Percentiles rank a stretch among this genome's conserved stretches.
These are phyloP conservation scores for Drosophila vallismaia DNA, from an alignment of 2,888 invertebrate species.

Conservation along the genomic window DNA sequence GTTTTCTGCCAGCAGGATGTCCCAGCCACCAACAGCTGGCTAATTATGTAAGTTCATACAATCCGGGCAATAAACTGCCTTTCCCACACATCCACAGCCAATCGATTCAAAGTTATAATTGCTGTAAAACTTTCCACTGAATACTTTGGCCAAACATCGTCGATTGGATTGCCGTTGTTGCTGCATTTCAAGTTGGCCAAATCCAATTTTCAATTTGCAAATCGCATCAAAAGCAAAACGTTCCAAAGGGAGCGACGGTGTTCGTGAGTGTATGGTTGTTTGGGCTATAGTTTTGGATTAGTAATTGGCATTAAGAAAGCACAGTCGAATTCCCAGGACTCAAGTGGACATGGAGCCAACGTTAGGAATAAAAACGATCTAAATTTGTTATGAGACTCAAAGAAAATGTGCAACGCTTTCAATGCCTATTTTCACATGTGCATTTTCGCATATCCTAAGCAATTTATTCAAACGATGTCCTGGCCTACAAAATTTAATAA, in stretches of 20 bases:
- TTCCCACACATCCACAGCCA: conserved; percentile 4
- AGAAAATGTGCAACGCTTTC: conserved; percentile 52
- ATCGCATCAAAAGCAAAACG: conserved; percentile 49
- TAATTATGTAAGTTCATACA: conserved; percentile 45
- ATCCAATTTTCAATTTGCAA: conserved; percentile 68
- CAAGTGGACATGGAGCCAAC: conserved; percentile 62
- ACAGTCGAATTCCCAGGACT: conserved; percentile 47
- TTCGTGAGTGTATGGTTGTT: conserved; percentile 7
- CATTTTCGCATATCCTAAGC: conserved; percentile 18
- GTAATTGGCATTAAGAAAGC: conserved; percentile 48
- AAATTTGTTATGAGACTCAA: conserved; percentile 46
- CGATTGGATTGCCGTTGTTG: conserved; percentile 49
- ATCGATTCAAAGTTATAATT: conserved; percentile 67
- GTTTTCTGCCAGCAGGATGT: conserved; percentile 14
- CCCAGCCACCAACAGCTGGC: conserved; percentile 47
- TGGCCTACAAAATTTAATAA: conserved; percentile 46
- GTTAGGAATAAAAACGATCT: conserved; percentile 19
- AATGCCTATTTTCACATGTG: conserved; percentile 41
- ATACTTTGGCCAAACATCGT: conserved; percentile 60
- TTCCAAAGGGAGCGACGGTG: background rate
- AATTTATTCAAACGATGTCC: conserved; percentile 5
- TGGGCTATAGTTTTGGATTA: conserved; percentile 46
- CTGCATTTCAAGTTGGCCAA: conserved; percentile 57
- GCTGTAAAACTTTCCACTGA: conserved; percentile 58
- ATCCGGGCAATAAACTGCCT: conserved; percentile 8